These are phyloP conservation scores for Sebastes alutus DNA, from an alignment of 2,797 vertebrate species.

Conservation along the genomic window DNA sequence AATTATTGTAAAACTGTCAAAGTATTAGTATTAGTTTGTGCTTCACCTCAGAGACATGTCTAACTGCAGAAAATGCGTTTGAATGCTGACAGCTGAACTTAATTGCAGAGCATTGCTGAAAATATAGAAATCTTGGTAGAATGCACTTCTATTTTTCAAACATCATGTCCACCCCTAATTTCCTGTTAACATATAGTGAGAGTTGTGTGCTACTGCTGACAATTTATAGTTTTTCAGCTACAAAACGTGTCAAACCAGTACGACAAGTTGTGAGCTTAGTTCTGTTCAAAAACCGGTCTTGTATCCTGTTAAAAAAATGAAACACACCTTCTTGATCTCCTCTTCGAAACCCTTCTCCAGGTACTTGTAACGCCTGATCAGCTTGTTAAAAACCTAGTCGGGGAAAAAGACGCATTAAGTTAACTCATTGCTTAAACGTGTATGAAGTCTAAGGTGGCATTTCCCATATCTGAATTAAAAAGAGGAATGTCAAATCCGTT, in stretches of 20 bases:
- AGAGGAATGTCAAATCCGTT: not conserved
- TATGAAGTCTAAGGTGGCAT: not conserved
- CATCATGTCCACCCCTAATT: too few species aligned
- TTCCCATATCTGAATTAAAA: too few species aligned
- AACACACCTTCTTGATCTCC: slow-evolving; percentile 95
- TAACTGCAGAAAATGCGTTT: too few species aligned
- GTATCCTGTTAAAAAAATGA: too few species aligned
- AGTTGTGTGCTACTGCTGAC: too few species aligned
- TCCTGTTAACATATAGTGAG: too few species aligned
- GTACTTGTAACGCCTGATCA: slow-evolving; percentile 99
- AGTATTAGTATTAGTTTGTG: too few species aligned
- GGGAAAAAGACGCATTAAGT: not conserved
- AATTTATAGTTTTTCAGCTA: too few species aligned
- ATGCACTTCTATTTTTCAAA: too few species aligned
- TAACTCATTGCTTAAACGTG: not conserved
- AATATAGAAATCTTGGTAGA: too few species aligned
- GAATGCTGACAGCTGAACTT: too few species aligned
- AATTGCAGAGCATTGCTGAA: too few species aligned
- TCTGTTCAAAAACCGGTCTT: not conserved
- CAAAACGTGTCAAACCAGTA: not conserved
- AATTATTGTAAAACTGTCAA: not conserved
- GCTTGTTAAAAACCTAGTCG: slow-evolving; percentile 96
- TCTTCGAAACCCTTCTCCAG: slow-evolving; percentile 99
- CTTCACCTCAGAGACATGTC: not conserved
- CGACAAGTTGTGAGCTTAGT: not conserved